Conservation (phyloP, 2,113 vertebrate species). For the Morone saxatilis region DNA sequence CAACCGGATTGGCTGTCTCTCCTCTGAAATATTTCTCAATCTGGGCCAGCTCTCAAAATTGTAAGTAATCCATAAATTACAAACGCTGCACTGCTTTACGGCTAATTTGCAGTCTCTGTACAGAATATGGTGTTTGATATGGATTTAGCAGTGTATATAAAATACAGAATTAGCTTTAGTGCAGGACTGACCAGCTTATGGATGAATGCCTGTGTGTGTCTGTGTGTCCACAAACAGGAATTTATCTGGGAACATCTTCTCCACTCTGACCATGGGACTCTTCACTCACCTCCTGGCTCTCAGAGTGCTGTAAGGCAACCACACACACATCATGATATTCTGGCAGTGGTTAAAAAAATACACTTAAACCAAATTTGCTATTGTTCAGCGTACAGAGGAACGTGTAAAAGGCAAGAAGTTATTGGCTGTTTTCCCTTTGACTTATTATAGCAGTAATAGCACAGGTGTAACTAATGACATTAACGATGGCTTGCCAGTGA, state of each 20-base stretch:
- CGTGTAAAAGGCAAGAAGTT: background rate
- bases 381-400: background rate
- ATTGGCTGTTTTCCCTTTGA: constrained; percentile 7
- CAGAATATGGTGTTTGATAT: constrained; percentile 13
- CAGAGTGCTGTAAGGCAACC: constrained; percentile 88
- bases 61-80: constrained; percentile 85
- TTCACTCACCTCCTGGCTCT: constrained; percentile 89
- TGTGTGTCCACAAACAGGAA: constrained; percentile 81
- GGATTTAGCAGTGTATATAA: background rate
- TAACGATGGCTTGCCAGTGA: constrained; percentile 15
- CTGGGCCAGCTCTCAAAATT: constrained; percentile 90
- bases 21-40: constrained; percentile 90
- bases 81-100: constrained; percentile 41
- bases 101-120: constrained; percentile 24
- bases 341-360: background rate
- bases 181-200: constrained; percentile 8
- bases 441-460: background rate
- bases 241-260: constrained; percentile 94
- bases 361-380: background rate
- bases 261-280: constrained; percentile 87
- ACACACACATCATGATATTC: constrained; percentile 1
- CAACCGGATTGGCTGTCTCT: constrained; percentile 94
- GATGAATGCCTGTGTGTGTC: too few relatives aligned
- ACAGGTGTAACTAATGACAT: constrained; percentile 21
- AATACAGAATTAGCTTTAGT: background rate